Percentiles rank a stretch among this genome's conserved stretches.
These are phyloP conservation scores for Pandemis corylana DNA, from an alignment of 2,888 invertebrate species.

Conservation along the genomic window DNA sequence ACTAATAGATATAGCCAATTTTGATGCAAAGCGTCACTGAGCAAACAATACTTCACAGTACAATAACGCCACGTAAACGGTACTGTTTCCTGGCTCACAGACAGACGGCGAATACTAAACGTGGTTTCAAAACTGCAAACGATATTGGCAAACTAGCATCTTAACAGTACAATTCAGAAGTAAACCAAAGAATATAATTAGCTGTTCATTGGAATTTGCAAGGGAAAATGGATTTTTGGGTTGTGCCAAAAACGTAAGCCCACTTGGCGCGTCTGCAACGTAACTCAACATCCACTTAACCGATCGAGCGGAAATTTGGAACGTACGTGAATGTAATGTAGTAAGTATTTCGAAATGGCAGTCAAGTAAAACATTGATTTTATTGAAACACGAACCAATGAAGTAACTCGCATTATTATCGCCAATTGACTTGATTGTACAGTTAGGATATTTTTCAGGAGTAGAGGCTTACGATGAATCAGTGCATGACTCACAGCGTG, in stretches of 20 bases:
- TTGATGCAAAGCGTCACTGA: conserved; percentile 65
- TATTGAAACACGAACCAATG: not conserved
- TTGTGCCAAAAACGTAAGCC: conserved; percentile 20
- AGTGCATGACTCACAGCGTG: conserved; percentile 18
- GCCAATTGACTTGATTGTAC: not conserved
- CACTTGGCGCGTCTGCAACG: conserved; percentile 20
- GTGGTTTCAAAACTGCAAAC: conserved; percentile 52
- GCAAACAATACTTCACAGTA: conserved; percentile 72
- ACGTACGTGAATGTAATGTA: conserved; percentile 19
- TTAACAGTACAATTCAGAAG: conserved; percentile 14
- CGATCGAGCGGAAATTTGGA: conserved; percentile 22
- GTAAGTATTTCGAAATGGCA: conserved; percentile 4
- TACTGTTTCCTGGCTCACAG: conserved; percentile 67
- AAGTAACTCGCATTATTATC: not conserved
- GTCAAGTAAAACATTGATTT: conserved; percentile 1
- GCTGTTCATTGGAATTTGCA: conserved; percentile 17
- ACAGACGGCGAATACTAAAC: conserved; percentile 69
- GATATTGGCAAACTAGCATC: conserved; percentile 23
- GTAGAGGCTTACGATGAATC: not conserved
- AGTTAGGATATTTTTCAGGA: not conserved
- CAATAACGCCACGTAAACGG: conserved; percentile 76
- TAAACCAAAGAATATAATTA: conserved; percentile 9
- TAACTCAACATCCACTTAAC: conserved; percentile 28
- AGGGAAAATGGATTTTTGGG: conserved; percentile 15
- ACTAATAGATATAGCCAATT: conserved; percentile 49